A percentile compares a stretch with the other conserved stretches of the same genome.
Conservation (phyloP, 2,888 invertebrate species). For the Alsophila aescularia region DNA sequence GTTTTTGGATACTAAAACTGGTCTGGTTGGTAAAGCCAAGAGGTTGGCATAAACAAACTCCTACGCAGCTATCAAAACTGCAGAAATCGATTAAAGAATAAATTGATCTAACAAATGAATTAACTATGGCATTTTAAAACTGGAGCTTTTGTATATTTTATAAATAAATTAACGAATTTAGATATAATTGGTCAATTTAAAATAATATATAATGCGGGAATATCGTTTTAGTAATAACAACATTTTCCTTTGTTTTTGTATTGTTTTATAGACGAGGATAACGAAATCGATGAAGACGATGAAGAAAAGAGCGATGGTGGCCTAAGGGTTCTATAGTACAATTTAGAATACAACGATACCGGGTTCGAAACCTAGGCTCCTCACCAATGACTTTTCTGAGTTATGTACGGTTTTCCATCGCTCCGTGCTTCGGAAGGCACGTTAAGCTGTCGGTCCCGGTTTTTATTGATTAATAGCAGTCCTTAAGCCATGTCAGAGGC, state of each 20-base stretch:
- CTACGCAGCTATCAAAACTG: constrained; percentile 41
- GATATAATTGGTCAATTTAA: constrained; percentile 18
- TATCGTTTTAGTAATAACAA: background rate
- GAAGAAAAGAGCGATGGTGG: too few relatives aligned
- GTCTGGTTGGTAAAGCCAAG: background rate
- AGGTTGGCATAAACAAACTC: constrained; percentile 44
- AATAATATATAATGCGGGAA: constrained; percentile 9
- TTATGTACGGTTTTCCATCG: too few relatives aligned
- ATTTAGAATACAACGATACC: too few relatives aligned
- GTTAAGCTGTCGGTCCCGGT: too few relatives aligned
- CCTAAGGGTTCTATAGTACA: too few relatives aligned
- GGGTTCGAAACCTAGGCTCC: too few relatives aligned
- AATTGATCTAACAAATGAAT: constrained; percentile 17
- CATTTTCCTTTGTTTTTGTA: background rate
- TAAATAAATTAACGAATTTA: constrained; percentile 24
- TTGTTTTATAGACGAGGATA: too few relatives aligned
- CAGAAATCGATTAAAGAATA: constrained; percentile 30
- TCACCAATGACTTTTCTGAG: too few relatives aligned
- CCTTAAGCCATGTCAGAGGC: too few relatives aligned
- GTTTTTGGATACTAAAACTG: constrained; percentile 14
- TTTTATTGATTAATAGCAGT: too few relatives aligned
- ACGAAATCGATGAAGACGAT: too few relatives aligned
- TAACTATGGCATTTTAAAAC: constrained; percentile 35
- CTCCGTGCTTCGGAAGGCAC: too few relatives aligned
- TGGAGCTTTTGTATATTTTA: constrained; percentile 28